Evolutionary conservation across 1,140 invertebrate species (phyloP).

Genomic region (Megathymus violae): DNA sequence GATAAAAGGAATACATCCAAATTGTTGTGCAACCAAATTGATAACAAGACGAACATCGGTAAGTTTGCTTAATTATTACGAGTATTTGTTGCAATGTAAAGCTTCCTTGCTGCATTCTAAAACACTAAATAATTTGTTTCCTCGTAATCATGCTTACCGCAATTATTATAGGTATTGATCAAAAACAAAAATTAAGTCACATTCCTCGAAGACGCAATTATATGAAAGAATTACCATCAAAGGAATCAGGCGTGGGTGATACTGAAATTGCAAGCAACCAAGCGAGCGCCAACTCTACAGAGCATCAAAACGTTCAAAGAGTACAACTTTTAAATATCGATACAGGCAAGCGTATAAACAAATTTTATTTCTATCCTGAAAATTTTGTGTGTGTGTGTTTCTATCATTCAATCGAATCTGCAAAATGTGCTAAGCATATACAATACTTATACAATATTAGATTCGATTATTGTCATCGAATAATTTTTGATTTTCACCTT

Average conservation of each 20-base stretch:
- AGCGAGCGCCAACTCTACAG: slow-evolving; percentile 24
- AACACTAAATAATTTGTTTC: no score
- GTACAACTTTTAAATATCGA: slow-evolving; percentile 47
- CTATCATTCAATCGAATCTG: no score
- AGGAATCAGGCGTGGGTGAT: background rate
- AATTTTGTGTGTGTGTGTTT: no score
- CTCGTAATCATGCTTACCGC: no score
- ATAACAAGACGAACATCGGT: slow-evolving; percentile 1
- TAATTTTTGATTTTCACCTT: no score
- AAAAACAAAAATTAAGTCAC: slow-evolving; percentile 41
- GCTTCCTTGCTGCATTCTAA: no score
- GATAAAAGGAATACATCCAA: background rate
- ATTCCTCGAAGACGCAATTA: slow-evolving; percentile 46
- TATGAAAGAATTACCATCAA: slow-evolving; percentile 27
- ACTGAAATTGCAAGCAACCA: background rate
- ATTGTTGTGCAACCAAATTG: background rate
- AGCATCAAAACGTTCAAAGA: slow-evolving; percentile 50
- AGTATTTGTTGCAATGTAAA: no score
- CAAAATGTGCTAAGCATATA: no score
- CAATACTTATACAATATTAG: no score
- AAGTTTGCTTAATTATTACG: no score
- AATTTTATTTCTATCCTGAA: no score
- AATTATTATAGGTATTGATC: slow-evolving; percentile 8
- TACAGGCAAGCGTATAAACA: slow-evolving; percentile 40
- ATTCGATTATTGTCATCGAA: no score